Evolutionary conservation across 2,888 invertebrate species (phyloP), one percentile per base, ranked within the genome.

Genomic region (Scaptodrosophila latifasciaeformis): DNA sequence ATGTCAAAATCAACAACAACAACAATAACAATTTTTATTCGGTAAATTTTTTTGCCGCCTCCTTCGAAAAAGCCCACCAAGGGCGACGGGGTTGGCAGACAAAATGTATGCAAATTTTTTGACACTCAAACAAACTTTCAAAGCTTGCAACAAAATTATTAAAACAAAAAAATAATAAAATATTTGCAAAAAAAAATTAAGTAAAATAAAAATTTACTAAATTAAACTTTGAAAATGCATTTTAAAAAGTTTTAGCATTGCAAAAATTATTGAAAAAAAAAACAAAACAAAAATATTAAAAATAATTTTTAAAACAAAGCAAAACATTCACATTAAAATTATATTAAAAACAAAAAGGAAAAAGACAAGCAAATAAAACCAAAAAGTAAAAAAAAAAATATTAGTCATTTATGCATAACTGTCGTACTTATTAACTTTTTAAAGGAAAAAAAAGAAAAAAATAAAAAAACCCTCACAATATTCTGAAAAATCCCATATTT

Each of bases 341-440:
- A 18, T 55, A 46, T 63, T 62, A 56, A 43, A 66, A 69, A 43
- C 44, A 56, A 67, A 59, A 55, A 42, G 53, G 55, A 66, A 2
- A 19, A 24, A 46, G 46, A 10, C 34, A 15, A 47, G 37, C n/a
- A n/a, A n/a, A n/a, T n/a, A n/a, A n/a, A n/a, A n/a, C n/a, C 43
- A 46, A 55, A 57, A 31, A 59, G 44, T 30, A 49, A 46, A 24
- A 27, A 50, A 9, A 59, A 52, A 17, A 56, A 46, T 65, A 79
- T 79, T 82, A 81, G 77, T 68, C 70, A 80, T 74, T 74, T 81
- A 75, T 70, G 67, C 75, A 79, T 82, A 80, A 75, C 77, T 82
- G 81, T 82, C 81, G 78, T 82, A 81, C 61, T 76, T 72, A n/a
- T n/a, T n/a, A 68, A 69, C 67, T 60, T 65, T 35, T n/a, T 13